A percentile compares a stretch with the other conserved stretches of the same genome.
Evolutionary conservation across 2,888 invertebrate species (phyloP).

Genomic region (Dinocampus coccinellae): DNA sequence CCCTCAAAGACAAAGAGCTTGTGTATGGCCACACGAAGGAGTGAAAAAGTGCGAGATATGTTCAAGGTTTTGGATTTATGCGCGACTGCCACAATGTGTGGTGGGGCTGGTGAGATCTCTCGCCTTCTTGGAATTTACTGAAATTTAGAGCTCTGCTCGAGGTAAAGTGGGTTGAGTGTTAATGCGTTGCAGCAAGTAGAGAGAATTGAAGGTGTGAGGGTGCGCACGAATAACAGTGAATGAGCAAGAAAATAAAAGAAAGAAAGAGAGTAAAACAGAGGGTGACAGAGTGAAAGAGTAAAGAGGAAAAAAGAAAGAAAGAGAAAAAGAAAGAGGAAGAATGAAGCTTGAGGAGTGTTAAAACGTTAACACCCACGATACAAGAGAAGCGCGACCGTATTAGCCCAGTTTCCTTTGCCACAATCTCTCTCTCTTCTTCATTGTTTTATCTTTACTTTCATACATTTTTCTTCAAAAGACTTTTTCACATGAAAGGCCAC

Average conservation of each 20-base stretch:
- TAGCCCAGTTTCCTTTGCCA: constrained; percentile 34
- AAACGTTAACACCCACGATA: constrained; percentile 50
- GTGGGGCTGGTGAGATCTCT: constrained; percentile 32
- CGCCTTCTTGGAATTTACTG: constrained; percentile 56
- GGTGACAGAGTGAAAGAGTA: too few relatives aligned
- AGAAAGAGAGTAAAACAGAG: constrained; percentile 35
- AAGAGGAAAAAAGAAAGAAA: not conserved
- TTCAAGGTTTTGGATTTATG: constrained; percentile 40
- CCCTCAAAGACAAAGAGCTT: too few relatives aligned
- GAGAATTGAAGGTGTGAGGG: not conserved
- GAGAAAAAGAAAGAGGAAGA: constrained; percentile 32
- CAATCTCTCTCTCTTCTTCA: constrained; percentile 3
- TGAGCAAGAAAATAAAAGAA: constrained; percentile 27
- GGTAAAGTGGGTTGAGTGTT: constrained; percentile 41
- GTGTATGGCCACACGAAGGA: too few relatives aligned
- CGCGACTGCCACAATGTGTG: constrained; percentile 23
- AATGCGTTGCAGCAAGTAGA: constrained; percentile 23
- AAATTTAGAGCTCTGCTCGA: constrained; percentile 56
- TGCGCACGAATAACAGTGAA: not conserved
- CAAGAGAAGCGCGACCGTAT: constrained; percentile 33
- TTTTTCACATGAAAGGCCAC: not conserved
- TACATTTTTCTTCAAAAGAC: constrained; percentile 14
- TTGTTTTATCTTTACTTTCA: constrained; percentile 18
- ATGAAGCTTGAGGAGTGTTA: constrained; percentile 42
- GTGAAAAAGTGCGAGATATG: not conserved